Evolutionary conservation across 2,113 vertebrate species (phyloP).

Genomic region (Chaetodon trifascialis): DNA sequence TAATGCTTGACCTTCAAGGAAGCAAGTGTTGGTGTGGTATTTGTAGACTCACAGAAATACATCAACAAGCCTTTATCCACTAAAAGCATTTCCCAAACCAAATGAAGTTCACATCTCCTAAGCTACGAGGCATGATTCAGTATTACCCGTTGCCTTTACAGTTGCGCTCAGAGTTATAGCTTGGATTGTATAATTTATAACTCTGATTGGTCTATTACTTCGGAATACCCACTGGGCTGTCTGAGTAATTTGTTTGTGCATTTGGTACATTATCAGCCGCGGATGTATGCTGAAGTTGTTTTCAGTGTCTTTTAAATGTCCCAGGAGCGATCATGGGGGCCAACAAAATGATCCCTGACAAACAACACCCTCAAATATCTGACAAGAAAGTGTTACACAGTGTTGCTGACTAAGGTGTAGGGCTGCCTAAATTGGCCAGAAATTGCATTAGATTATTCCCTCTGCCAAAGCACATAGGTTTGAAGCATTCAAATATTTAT

Average conservation of each 20-base stretch:
- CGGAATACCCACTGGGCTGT: constrained; percentile 65
- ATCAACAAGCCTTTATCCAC: constrained; percentile 20
- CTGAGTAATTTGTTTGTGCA: constrained; percentile 69
- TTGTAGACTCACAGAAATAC: constrained; percentile 28
- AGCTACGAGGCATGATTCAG: constrained; percentile 23
- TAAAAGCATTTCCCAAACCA: constrained; percentile 1
- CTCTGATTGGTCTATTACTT: constrained; percentile 60
- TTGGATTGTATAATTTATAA: constrained; percentile 67
- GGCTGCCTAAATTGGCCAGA: no score
- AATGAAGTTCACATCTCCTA: constrained; percentile 30
- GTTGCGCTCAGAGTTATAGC: constrained; percentile 33
- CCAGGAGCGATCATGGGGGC: constrained; percentile 56
- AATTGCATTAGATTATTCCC: no score
- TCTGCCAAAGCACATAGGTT: no score
- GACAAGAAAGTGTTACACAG: constrained; percentile 18
- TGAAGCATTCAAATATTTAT: no score
- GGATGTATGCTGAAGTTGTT: constrained; percentile 57
- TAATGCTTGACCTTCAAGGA: constrained; percentile 69
- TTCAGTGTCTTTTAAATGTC: constrained; percentile 64
- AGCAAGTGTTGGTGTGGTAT: constrained; percentile 39
- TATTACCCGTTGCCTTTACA: constrained; percentile 34
- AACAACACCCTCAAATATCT: constrained; percentile 37
- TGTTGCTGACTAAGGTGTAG: constrained; percentile 9
- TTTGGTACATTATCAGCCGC: constrained; percentile 61
- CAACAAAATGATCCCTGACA: constrained; percentile 57